Evolutionary conservation across 2,797 vertebrate species (phyloP).

Genomic region (Poeciliopsis gracilis): DNA sequence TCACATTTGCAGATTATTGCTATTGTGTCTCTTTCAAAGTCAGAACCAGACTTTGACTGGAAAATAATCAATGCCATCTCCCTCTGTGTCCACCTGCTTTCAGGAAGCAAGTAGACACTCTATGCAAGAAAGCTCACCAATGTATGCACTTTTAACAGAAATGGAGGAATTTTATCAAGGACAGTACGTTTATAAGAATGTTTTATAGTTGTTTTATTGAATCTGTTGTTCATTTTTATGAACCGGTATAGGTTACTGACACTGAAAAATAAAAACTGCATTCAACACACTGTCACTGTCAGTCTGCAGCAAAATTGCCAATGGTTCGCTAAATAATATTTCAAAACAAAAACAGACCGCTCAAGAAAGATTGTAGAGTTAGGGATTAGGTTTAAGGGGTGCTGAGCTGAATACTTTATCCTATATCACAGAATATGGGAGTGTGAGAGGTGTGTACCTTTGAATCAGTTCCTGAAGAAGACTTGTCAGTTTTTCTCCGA

Average conservation of each 20-base stretch:
- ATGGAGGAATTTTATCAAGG: not conserved
- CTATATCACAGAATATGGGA: not conserved
- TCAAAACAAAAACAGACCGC: not conserved
- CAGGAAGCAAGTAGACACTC: not conserved
- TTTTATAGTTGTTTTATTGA: not conserved
- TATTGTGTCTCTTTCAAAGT: too few relatives aligned
- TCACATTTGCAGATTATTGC: too few relatives aligned
- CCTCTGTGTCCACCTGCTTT: too few relatives aligned
- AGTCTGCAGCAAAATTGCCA: not conserved
- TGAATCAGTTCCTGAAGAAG: constrained; percentile 84
- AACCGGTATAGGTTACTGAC: not conserved
- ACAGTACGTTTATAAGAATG: not conserved
- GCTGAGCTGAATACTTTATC: not conserved
- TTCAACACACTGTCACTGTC: not conserved
- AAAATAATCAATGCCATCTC: too few relatives aligned
- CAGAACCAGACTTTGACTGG: too few relatives aligned
- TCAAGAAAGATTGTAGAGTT: not conserved
- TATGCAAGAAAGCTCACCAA: not conserved
- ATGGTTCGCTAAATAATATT: not conserved
- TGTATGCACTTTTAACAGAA: not conserved
- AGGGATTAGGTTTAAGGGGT: not conserved
- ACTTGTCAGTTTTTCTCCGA: constrained; percentile 78
- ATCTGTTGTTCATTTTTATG: not conserved
- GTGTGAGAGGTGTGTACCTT: constrained; percentile 76
- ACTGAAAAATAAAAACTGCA: not conserved